Evolutionary conservation across 2,113 vertebrate species (phyloP).

Genomic region (Xerus inauris): DNA sequence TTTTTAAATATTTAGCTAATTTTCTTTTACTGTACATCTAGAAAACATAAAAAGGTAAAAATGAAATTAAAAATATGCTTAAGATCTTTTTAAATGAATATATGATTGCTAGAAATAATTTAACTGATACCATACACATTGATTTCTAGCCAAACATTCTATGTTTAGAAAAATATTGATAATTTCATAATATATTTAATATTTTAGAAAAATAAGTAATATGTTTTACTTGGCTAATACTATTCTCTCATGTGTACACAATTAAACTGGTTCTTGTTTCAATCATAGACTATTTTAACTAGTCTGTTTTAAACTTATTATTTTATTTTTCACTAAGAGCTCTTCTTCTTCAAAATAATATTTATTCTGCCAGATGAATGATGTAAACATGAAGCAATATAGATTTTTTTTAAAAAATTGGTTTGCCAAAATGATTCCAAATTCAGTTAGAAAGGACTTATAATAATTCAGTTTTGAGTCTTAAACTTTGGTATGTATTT

Average conservation of each 20-base stretch:
- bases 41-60: not conserved
- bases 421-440: not conserved
- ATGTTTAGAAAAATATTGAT: not conserved
- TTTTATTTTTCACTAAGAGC: not conserved
- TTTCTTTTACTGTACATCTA: not conserved
- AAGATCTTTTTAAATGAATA: not conserved
- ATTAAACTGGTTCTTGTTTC: not conserved
- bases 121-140: not conserved
- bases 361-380: not conserved
- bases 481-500: not conserved
- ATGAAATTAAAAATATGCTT: not conserved
- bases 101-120: not conserved
- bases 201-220: not conserved
- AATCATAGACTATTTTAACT: not conserved
- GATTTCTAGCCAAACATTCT: not conserved
- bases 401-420: not conserved
- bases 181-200: not conserved
- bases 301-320: not conserved
- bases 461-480: not conserved
- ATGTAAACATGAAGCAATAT: not conserved
- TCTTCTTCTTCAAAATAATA: not conserved
- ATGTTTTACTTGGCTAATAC: not conserved
- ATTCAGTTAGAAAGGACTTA: not conserved
- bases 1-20: not conserved
- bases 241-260: not conserved